Conservation (phyloP, 2,888 invertebrate species). For the Fissipunctia ypsillon region DNA sequence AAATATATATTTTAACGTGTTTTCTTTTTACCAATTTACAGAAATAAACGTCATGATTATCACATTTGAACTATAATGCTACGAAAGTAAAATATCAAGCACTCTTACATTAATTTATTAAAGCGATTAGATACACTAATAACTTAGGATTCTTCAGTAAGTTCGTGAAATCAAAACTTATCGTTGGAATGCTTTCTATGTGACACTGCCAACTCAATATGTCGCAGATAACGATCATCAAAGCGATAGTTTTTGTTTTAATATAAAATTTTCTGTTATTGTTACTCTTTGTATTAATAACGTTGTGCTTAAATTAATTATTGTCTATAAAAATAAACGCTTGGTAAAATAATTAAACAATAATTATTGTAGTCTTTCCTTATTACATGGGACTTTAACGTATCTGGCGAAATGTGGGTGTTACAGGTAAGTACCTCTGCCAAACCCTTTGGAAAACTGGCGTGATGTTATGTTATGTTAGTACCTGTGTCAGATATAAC, state of each 20-base stretch:
- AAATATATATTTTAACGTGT: too few relatives aligned
- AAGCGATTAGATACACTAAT: conserved; percentile 18
- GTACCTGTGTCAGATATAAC: too few relatives aligned
- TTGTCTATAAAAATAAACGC: not conserved
- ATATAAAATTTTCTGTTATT: not conserved
- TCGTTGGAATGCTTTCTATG: conserved; percentile 13
- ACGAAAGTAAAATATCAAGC: too few relatives aligned
- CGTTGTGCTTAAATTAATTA: not conserved
- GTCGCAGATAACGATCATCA: not conserved
- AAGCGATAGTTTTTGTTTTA: conserved; percentile 8
- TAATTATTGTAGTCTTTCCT: too few relatives aligned
- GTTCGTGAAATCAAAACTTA: conserved; percentile 8
- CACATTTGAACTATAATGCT: too few relatives aligned
- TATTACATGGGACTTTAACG: too few relatives aligned
- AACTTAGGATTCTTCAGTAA: not conserved
- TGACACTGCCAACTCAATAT: not conserved
- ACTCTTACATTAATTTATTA: not conserved
- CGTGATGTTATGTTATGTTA: not conserved
- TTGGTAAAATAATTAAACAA: too few relatives aligned
- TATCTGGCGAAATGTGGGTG: too few relatives aligned
- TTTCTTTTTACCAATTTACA: too few relatives aligned
- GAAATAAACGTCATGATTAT: too few relatives aligned
- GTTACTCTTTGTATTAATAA: not conserved
- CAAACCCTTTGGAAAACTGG: not conserved
- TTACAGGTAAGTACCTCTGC: not conserved